Evolutionary conservation across 1,140 invertebrate genomes (phyloP), one percentile per base, ranked within the genome.

Genomic region (Psix sp.): DNA sequence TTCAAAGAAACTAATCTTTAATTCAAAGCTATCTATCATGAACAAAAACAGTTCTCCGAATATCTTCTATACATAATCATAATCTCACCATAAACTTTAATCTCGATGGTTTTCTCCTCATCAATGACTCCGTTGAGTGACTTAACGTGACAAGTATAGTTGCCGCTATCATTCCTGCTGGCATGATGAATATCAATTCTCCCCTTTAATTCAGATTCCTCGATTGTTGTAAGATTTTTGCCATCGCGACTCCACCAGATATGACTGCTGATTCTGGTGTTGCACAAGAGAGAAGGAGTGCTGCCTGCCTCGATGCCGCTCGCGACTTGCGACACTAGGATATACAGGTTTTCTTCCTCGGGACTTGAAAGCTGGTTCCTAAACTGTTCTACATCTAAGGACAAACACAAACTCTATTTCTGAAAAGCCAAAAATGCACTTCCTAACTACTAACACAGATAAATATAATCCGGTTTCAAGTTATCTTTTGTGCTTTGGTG

Each of bases 71-170:
- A 3, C n/a, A 35, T 10, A 35, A 35, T 11, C 2, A 40, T 5
- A 36, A 71, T 60, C 60, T 76, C 60, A 87, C 86, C 86, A 77
- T 87, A 82, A 21, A 87, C 77, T 74, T 80, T 80, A 57, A 87
- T 80, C 21, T 79, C 62, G 68, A 86, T 77, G 7, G 80, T 81
- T 75, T 86, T 84, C 1, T 57, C 16, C 11, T 84, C 68, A 26
- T 85, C 35, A 3, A 72, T 52, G 73, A 84, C 39, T 70, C 85
- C 77, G 56, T 79, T 78, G 54, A 65, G 54, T 39, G 86, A 86
- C 75, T 83, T 77, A 3, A 80, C 87, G 6, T 81, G 62, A 62
- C 90, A 91, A 0, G 86, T 89, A 62, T 90, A 91, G 70, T 90
- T 87, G 0, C 90, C 90, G 6, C 85, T 88, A 29, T 91, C 88